Conservation (phyloP, 2,113 vertebrate genomes). For the Phainopepla nitens region DNA sequence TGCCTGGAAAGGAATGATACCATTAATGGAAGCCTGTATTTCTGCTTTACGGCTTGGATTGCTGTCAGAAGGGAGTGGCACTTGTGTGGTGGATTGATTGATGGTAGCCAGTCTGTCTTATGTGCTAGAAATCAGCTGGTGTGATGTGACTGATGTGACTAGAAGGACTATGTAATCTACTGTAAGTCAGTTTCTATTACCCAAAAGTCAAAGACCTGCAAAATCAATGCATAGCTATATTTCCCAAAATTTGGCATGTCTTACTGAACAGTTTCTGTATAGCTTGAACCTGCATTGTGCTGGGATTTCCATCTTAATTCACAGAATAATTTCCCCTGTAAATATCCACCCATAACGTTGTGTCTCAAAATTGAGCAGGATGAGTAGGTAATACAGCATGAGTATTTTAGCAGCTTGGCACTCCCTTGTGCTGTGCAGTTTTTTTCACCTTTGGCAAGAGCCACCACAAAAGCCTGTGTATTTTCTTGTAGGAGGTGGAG, state of each 20-base stretch:
- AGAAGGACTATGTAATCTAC: slow-evolving; percentile 26
- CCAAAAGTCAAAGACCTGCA: not conserved
- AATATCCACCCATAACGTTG: not conserved
- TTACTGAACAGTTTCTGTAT: not conserved
- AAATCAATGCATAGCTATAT: not conserved
- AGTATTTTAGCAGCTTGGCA: not conserved
- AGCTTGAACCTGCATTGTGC: not conserved
- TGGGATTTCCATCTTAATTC: not conserved
- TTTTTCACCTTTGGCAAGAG: not conserved
- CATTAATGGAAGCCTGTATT: not conserved
- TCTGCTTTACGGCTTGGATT: slow-evolving; percentile 27
- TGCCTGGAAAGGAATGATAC: not conserved
- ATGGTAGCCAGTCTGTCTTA: not conserved
- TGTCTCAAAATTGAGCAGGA: not conserved
- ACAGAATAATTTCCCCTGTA: not conserved
- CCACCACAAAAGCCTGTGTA: not conserved
- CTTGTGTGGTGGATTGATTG: slow-evolving; percentile 20
- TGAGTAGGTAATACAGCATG: not conserved
- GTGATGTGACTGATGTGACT: not conserved
- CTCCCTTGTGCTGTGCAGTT: not conserved
- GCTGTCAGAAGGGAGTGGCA: not conserved
- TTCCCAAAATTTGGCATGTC: not conserved
- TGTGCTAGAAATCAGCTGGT: not conserved
- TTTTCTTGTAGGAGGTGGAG: slow-evolving; percentile 85
- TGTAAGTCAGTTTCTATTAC: slow-evolving; percentile 15